Evolutionary conservation across 2,888 invertebrate species (phyloP), one percentile per base, ranked within the genome.

Genomic region (Thecocarcelia acutangulata): DNA sequence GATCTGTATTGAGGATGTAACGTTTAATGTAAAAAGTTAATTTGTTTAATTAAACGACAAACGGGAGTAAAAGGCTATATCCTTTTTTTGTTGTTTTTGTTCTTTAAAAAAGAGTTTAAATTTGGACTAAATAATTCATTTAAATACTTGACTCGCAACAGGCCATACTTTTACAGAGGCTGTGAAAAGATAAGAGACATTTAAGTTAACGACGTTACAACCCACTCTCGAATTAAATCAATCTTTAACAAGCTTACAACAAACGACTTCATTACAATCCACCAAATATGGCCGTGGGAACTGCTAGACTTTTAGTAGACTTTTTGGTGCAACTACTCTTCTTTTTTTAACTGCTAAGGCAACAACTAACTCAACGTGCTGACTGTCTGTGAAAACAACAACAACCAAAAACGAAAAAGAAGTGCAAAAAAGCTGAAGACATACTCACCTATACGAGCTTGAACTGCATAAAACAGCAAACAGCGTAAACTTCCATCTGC

Each of bases 251-350:
- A 80, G 78, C 66, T 75, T 78, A 78, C 80, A 78, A 80, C 78
- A 80, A 84, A 84, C 83, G 83, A 84, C 83, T 84, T 83, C 83
- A 85, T 84, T 84, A 84, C 80, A 79, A 77, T 79, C 64, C 68
- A 54, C 80, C 83, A 83, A 84, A 84, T 83, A 83, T 83, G 83
- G 84, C 82, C 85, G 85, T 85, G 85, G 84, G 85, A 84, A 85
- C 78, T 84, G 63, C 63, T 75, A 77, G 64, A 82, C 64, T 74
- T 61, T 81, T 68, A 69, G 72, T 63, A 81, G 63, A 77, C 76
- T 73, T 82, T 82, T 77, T 74, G 77, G 73, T 74, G 77, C 77
- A 82, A 56, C 72, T 59, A 63, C 72, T 66, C 81, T 77, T 82
- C 74, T 15, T 17, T 59, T 63, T 63, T 56, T 11, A 42, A 37